Conservation (phyloP, 2,888 invertebrate genomes). For the Dolichomitus sp. region DNA sequence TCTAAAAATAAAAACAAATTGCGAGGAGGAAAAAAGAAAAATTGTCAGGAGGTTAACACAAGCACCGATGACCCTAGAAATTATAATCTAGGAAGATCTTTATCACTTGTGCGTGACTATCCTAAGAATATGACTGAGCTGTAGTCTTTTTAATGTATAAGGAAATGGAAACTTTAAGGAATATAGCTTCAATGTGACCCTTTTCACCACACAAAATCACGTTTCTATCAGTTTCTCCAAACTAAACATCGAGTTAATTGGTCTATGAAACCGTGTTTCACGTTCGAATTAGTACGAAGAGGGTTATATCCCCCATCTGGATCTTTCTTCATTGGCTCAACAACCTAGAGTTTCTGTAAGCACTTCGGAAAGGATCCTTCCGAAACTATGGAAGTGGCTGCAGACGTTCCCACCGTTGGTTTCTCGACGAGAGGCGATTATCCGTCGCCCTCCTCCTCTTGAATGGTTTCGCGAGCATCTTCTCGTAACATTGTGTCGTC, state of each 20-base stretch:
- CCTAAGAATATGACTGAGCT: background rate
- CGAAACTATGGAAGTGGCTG: constrained; percentile 16
- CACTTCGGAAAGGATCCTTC: constrained; percentile 26
- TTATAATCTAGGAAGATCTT: background rate
- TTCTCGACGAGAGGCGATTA: constrained; percentile 29
- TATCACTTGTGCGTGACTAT: background rate
- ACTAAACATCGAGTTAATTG: constrained; percentile 34
- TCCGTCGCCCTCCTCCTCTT: constrained; percentile 11
- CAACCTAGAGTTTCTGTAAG: constrained; percentile 20
- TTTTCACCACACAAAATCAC: background rate
- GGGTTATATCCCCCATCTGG: constrained; percentile 23
- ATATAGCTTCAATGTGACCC: background rate
- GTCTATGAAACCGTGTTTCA: constrained; percentile 30
- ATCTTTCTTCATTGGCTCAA: constrained; percentile 37
- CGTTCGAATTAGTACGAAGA: constrained; percentile 29
- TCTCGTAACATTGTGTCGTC: constrained; percentile 44
- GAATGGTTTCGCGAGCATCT: constrained; percentile 44
- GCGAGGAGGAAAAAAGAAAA: too few species aligned
- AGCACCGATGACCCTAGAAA: background rate
- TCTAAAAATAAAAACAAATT: too few species aligned
- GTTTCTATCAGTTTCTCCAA: background rate
- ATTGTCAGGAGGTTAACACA: too few species aligned
- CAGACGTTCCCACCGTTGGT: background rate
- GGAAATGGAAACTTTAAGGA: background rate
- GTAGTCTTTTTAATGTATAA: too few species aligned